Conservation (phyloP, 2,888 invertebrate genomes). For the Boloria euphrosyne region DNA sequence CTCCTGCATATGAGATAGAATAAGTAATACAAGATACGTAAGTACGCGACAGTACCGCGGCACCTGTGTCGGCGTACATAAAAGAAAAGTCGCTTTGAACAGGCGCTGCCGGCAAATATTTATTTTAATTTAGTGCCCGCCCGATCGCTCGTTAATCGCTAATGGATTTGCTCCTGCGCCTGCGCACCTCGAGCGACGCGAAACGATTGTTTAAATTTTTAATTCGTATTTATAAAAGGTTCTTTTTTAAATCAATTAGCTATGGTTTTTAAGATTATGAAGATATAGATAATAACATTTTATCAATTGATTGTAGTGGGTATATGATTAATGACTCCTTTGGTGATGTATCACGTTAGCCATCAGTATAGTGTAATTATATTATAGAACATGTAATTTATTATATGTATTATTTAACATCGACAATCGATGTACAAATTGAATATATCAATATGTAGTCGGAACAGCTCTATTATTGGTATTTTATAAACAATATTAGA, state of each 20-base stretch:
- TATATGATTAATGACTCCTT: conserved; percentile 19
- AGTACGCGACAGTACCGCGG: conserved; percentile 56
- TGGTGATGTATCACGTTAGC: not conserved
- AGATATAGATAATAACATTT: conserved; percentile 26
- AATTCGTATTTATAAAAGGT: conserved; percentile 12
- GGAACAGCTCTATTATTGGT: no score
- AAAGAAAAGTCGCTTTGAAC: conserved; percentile 67
- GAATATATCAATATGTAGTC: no score
- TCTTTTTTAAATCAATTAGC: conserved; percentile 37
- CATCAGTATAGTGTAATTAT: no score
- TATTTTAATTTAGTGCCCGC: conserved; percentile 80
- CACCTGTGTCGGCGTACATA: conserved; percentile 77
- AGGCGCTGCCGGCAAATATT: conserved; percentile 77
- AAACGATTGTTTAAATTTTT: conserved; percentile 44
- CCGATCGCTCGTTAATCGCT: conserved; percentile 78
- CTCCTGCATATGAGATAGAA: conserved; percentile 11
- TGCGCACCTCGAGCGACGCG: conserved; percentile 45
- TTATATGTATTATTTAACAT: no score
- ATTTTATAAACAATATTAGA: no score
- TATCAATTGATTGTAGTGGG: conserved; percentile 25
- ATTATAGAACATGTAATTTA: no score
- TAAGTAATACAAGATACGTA: conserved; percentile 14
- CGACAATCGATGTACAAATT: no score
- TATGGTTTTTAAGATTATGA: conserved; percentile 33
- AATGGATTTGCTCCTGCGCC: conserved; percentile 72